Evolutionary conservation across 2,113 vertebrate genomes (phyloP).

Genomic region (Porphyrio hochstetteri): DNA sequence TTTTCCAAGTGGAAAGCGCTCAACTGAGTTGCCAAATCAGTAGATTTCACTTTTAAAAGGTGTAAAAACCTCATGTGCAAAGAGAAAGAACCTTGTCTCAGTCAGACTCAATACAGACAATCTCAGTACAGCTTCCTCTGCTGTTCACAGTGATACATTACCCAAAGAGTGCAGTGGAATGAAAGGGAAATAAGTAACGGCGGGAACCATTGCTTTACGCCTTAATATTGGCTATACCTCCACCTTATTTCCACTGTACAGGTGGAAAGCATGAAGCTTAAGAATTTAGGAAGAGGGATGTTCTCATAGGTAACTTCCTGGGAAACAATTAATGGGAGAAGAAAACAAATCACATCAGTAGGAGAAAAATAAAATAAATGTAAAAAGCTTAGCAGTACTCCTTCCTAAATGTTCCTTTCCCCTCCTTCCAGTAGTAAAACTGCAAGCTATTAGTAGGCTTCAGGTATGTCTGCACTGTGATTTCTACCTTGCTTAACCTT

Average conservation of each 20-base stretch:
- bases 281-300: not conserved
- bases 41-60: not conserved
- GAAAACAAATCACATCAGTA: not conserved
- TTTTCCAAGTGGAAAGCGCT: not conserved
- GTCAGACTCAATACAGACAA: not conserved
- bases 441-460: not conserved
- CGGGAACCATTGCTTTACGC: not conserved
- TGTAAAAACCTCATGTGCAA: not conserved
- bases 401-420: not conserved
- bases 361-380: accelerated
- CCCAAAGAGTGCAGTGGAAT: not conserved
- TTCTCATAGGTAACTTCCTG: not conserved
- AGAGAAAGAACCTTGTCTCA: not conserved
- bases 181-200: not conserved
- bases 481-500: not conserved
- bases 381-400: not conserved
- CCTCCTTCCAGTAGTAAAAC: not conserved
- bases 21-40: not conserved
- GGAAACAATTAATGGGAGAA: not conserved
- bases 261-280: not conserved
- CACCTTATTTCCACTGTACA: not conserved
- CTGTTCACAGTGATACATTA: not conserved
- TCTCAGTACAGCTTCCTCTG: not conserved
- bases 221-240: not conserved
- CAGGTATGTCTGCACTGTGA: not conserved